These are phyloP conservation scores for Caenorhabditis latens DNA, from an alignment of 1,140 invertebrate genomes.

Conservation along the genomic window DNA sequence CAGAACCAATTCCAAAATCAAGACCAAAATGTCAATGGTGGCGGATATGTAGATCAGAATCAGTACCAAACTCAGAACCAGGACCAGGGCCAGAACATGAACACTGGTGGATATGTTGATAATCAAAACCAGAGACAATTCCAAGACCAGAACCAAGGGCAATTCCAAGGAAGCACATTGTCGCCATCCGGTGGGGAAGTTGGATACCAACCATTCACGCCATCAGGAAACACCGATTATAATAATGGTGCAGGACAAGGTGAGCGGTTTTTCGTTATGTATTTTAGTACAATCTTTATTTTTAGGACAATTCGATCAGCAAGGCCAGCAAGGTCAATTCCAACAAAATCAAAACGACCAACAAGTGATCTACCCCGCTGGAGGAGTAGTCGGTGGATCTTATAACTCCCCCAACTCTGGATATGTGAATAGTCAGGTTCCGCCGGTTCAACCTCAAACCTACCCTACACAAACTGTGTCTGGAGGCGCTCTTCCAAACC, in stretches of 20 bases:
- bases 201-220: conserved; percentile 26
- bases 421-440: conserved; percentile 23
- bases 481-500: conserved; percentile 14
- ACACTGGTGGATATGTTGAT: background rate
- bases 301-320: background rate
- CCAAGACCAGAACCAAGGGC: background rate
- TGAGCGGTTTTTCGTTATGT: background rate
- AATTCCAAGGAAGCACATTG: conserved; percentile 36
- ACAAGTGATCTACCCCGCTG: conserved; percentile 24
- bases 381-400: conserved; percentile 33
- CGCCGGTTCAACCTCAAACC: conserved; percentile 28
- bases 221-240: conserved; percentile 41
- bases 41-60: background rate
- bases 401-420: conserved; percentile 26
- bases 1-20: background rate
- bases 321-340: conserved; percentile 48
- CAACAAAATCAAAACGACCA: conserved; percentile 50
- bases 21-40: background rate
- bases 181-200: conserved; percentile 15
- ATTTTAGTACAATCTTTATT: no score
- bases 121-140: conserved; percentile 4
- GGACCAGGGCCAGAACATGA: background rate
- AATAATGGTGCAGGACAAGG: conserved; percentile 12
- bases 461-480: conserved; percentile 16
- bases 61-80: conserved; percentile 1